Conservation (phyloP, 2,888 invertebrate species). For the Scotopteryx bipunctaria region DNA sequence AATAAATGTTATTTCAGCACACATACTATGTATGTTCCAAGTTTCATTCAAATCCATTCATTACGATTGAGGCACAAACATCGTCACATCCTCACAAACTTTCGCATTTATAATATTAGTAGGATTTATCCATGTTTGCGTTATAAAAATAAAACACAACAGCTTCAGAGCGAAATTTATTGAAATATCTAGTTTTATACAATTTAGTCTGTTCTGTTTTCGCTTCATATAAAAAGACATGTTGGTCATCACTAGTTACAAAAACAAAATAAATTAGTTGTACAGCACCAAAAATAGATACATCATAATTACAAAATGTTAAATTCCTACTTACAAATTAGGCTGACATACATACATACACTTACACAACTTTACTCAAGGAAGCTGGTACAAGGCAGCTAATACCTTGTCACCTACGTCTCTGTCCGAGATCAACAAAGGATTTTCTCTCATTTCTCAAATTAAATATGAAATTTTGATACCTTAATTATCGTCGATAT, state of each 20-base stretch:
- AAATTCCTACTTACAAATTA: constrained; percentile 54
- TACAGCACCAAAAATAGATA: constrained; percentile 80
- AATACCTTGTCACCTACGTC: constrained; percentile 13
- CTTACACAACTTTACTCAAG: constrained; percentile 14
- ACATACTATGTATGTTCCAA: too few species aligned
- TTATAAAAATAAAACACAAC: constrained; percentile 58
- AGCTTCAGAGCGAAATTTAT: constrained; percentile 72
- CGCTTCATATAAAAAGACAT: constrained; percentile 70
- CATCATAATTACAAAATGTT: constrained; percentile 64
- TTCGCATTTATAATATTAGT: too few species aligned
- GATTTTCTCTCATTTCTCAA: constrained; percentile 10
- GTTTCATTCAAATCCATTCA: too few species aligned
- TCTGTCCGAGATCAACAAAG: constrained; percentile 16
- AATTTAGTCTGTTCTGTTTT: constrained; percentile 70
- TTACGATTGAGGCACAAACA: too few species aligned
- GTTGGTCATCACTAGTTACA: constrained; percentile 66
- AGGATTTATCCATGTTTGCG: background rate
- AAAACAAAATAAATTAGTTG: constrained; percentile 80
- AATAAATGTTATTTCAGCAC: too few species aligned
- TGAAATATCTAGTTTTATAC: constrained; percentile 77
- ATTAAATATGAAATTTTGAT: background rate
- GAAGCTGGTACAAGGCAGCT: constrained; percentile 13
- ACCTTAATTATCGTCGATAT: too few species aligned
- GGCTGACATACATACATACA: constrained; percentile 41
- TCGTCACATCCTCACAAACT: too few species aligned